Base-by-base conservation (phyloP, 1,140 invertebrate species). In the Cyclina sinensis region DNA sequence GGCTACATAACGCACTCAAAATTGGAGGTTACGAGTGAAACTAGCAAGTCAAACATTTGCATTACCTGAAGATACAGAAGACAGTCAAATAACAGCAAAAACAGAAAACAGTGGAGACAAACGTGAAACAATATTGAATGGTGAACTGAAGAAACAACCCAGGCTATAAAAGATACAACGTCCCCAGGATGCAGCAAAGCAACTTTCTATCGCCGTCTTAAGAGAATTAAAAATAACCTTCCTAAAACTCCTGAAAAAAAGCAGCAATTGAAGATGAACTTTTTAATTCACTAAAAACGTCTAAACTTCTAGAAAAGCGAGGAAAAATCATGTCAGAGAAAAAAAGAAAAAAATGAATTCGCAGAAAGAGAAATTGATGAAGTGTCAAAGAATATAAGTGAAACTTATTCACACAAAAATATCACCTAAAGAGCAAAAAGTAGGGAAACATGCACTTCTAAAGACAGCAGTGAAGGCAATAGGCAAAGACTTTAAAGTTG, bases 61-160 rank as follows among this genome's bases (percentile, higher is more conserved):
- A 35, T 11, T 14, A 9, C 11, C 14, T 70, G 32, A 35, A 14
- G 35, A 70, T 30, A 62, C 21, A 7, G 5, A 11, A 11, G 7
- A 62, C 7, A 21, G 32, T n/a, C 65, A 35, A 74, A 73, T 81
- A 43, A 76, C 37, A 70, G 21, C 82, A 73, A 82, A 78, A 79
- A 76, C 79, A 37, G n/a, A 68, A 80, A 43, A 73, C n/a, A 79
- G 51, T 79, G 83, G 80, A 18, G 79, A 48, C 46, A 21, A 86
- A 37, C 57, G 18, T 79, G n/a, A n/a, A n/a, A n/a, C n/a, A n/a
- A n/a, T n/a, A n/a, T n/a, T n/a, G n/a, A n/a, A n/a, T n/a, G n/a
- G n/a, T n/a, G n/a, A n/a, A n/a, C n/a, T n/a, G n/a, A n/a, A n/a
- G n/a, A n/a, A n/a, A n/a, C n/a, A n/a, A n/a, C n/a, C n/a, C n/a